Evolutionary conservation across 2,797 vertebrate species (phyloP), one percentile per base, ranked within the genome.

Genomic region (Tympanoctomys barrerae): DNA sequence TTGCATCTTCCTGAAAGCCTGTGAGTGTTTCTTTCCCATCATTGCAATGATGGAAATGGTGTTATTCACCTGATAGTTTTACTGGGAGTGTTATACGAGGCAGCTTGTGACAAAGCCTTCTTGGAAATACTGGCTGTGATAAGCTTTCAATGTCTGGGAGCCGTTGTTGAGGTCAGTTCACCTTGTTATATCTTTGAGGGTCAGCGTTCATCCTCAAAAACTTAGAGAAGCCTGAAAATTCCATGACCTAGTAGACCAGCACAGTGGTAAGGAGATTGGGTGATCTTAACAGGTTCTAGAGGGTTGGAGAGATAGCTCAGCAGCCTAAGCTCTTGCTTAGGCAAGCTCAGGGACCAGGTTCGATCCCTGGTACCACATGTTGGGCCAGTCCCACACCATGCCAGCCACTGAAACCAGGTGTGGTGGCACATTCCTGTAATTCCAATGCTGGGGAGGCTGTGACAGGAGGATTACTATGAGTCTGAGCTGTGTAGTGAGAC

Each of bases 221-320:
- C 36, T 7, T 54, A 3, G 31, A 92, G 88, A 68, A 57, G n/a
- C 9, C 33, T 36, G n/a, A 90, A 77, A 61, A n/a, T 24, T 54
- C 39, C 26, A 5, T 28, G 11, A 77, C 5, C n/a, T 16, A 36
- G 19, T 39, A 94, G 28, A 19, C 39, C 21, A 62, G 13, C 12
- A 42, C 0, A 83, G 10, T 14, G n/a, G 16, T 49, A 9, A 31
- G 82, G 61, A 21, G 62, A 46, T 1, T 42, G 36, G 83, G 33
- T 90, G 52, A 91, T 91, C 26, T 88, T 87, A 42, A 91, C 95
- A 75, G 28, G 28, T 39, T 14, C 33, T 26, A 79, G 92, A 33
- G 24, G 26, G 80, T 36, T 78, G 31, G 16, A 9, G 9, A 13
- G 12, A 11, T 54, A 54, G 13, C 52, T 54, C 49, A 49, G 49